A percentile compares a stretch with the other conserved stretches of the same genome.
Evolutionary conservation across 2,797 vertebrate genomes (phyloP).

Genomic region (Florisuga fusca): DNA sequence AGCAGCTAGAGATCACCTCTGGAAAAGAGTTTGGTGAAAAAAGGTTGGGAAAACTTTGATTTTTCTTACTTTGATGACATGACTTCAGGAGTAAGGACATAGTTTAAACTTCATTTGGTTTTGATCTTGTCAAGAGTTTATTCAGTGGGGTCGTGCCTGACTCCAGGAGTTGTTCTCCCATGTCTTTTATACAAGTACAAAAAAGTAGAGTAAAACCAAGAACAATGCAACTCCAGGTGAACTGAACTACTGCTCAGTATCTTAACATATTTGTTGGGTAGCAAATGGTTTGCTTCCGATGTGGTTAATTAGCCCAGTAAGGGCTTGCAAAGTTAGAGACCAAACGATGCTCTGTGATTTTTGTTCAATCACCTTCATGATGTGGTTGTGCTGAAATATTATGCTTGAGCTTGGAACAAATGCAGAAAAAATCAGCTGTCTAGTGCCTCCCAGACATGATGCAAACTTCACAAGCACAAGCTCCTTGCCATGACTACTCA

Average conservation of each 20-base stretch:
- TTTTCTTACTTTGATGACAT: background rate
- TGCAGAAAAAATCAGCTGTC: background rate
- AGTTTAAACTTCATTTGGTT: background rate
- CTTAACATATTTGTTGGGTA: background rate
- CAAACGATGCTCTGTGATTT: background rate
- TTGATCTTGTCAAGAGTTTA: background rate
- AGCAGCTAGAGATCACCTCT: background rate
- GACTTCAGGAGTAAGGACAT: fast-evolving
- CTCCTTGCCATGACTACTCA: background rate
- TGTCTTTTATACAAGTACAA: background rate
- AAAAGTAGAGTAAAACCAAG: background rate
- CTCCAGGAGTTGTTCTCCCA: background rate
- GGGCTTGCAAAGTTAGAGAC: background rate
- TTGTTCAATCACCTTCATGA: background rate
- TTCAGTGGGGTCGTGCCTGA: background rate
- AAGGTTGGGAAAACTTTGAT: background rate
- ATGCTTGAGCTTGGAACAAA: background rate
- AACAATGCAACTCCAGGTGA: background rate
- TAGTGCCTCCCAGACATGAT: background rate
- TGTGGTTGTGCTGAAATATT: background rate
- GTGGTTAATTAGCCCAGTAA: background rate
- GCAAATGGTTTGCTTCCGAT: background rate
- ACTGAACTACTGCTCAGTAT: background rate
- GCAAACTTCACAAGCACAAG: background rate
- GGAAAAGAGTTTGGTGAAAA: background rate